phyloP scores from a whole-genome alignment of 2,888 invertebrate species.

The Noctua pronuba region DNA sequence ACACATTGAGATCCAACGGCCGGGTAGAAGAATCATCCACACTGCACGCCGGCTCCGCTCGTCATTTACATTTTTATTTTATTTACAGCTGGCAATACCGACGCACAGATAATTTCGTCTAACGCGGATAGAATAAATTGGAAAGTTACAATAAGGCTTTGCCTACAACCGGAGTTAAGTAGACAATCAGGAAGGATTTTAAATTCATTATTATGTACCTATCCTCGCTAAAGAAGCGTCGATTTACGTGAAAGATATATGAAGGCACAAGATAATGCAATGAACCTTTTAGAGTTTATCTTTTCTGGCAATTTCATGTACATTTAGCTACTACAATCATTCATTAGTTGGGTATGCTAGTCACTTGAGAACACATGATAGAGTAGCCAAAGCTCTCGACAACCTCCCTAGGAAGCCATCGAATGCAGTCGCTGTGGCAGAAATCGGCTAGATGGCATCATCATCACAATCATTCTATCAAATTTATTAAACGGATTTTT shows the following conservation, averaged over 20 bases:
- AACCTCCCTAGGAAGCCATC: too few relatives aligned
- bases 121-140: conserved; percentile 68
- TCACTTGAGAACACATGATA: too few relatives aligned
- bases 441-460: too few relatives aligned
- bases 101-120: conserved; percentile 68
- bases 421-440: too few relatives aligned
- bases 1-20: conserved; percentile 63
- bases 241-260: conserved; percentile 50
- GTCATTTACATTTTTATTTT: conserved; percentile 77
- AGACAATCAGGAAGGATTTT: conserved; percentile 62
- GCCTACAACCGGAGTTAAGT: conserved; percentile 57
- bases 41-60: conserved; percentile 60
- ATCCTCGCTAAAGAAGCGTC: conserved; percentile 38
- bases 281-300: conserved; percentile 5
- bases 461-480: too few relatives aligned
- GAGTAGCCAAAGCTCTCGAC: too few relatives aligned
- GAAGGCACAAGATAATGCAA: conserved; percentile 22
- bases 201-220: conserved; percentile 58
- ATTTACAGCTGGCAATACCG: conserved; percentile 72
- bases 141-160: conserved; percentile 66
- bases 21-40: conserved; percentile 66
- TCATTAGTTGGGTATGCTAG: too few relatives aligned
- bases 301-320: background rate
- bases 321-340: too few relatives aligned
- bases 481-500: too few relatives aligned